These are phyloP conservation scores for Glossophaga mutica DNA, from an alignment of 2,797 vertebrate genomes.

Conservation along the genomic window DNA sequence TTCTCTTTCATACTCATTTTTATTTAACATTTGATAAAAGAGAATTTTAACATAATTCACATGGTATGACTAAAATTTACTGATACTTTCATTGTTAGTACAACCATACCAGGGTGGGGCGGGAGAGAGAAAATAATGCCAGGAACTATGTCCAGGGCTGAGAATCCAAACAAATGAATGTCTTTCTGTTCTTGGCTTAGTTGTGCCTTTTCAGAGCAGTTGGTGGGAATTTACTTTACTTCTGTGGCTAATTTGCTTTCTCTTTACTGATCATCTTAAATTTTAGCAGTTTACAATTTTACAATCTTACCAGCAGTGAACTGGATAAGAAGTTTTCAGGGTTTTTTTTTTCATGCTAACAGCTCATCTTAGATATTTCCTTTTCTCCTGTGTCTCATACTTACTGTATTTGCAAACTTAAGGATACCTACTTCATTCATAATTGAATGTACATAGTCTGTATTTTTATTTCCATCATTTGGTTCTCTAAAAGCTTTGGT, in stretches of 20 bases:
- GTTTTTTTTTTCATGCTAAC: not conserved
- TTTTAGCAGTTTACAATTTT: constrained; percentile 7
- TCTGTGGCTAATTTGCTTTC: constrained; percentile 32
- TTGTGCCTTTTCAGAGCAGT: not conserved
- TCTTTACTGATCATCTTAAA: not conserved
- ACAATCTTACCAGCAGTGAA: not conserved
- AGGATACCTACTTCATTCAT: not conserved
- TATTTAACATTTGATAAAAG: not conserved
- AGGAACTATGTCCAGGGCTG: not conserved
- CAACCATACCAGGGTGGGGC: not conserved
- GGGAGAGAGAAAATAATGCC: not conserved
- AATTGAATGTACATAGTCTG: not conserved
- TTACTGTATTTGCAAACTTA: not conserved
- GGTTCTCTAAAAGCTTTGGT: not conserved
- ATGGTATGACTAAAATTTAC: not conserved
- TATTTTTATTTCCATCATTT: not conserved
- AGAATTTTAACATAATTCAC: not conserved
- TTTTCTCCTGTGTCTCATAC: not conserved
- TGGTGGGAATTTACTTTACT: constrained; percentile 16
- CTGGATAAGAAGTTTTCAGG: not conserved
- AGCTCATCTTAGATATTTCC: not conserved
- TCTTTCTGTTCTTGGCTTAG: constrained; percentile 10
- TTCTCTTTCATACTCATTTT: not conserved
- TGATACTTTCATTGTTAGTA: not conserved
- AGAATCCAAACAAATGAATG: not conserved